A percentile compares a stretch with the other conserved stretches of the same genome.
Evolutionary conservation across 2,797 vertebrate genomes (phyloP).

Genomic region (Oceanodroma leucorhoa): DNA sequence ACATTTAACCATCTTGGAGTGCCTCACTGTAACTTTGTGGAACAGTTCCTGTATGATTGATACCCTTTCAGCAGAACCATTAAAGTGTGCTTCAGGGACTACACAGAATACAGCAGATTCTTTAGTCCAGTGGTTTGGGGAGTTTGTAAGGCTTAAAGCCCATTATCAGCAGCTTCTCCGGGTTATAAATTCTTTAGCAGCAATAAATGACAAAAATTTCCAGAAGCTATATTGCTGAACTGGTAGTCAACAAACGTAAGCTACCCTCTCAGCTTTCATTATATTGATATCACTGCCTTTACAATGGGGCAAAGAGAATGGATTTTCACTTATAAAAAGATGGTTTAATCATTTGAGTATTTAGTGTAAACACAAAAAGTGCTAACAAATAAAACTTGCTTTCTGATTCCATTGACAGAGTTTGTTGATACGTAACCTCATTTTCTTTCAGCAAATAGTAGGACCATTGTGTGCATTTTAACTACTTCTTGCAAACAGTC

Average conservation of each 20-base stretch:
- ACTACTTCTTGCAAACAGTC: not conserved
- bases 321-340: not conserved
- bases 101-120: slow-evolving; percentile 4
- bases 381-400: not conserved
- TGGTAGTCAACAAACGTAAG: slow-evolving; percentile 12
- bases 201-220: slow-evolving; percentile 46
- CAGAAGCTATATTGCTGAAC: slow-evolving; percentile 17
- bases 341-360: not conserved
- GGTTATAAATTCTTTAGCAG: slow-evolving; percentile 54
- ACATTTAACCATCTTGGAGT: not conserved
- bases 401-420: not conserved
- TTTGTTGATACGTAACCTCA: not conserved
- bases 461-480: not conserved
- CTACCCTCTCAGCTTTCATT: not conserved
- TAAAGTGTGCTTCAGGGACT: slow-evolving; percentile 46
- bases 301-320: not conserved
- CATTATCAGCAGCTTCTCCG: slow-evolving; percentile 23
- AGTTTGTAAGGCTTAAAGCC: slow-evolving; percentile 32
- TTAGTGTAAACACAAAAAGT: not conserved
- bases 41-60: not conserved
- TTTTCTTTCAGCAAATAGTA: not conserved
- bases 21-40: not conserved
- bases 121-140: slow-evolving; percentile 36
- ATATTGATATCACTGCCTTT: not conserved
- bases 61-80: slow-evolving; percentile 33